These are phyloP conservation scores for Tenthredo mesomela DNA, from an alignment of 2,888 invertebrate species.

Conservation along the genomic window DNA sequence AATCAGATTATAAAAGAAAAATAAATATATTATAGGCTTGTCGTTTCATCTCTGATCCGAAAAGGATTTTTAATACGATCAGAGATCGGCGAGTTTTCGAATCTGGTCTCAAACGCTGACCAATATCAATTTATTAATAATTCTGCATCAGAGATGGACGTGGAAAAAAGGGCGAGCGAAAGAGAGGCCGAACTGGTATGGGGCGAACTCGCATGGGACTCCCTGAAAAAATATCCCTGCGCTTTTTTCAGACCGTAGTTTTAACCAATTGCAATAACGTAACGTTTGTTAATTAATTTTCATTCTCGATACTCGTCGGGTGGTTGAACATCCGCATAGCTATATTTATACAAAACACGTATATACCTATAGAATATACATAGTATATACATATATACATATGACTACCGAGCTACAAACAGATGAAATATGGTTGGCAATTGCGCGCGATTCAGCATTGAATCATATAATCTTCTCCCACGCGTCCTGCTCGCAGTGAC, in stretches of 20 bases:
- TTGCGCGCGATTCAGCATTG: slow-evolving; percentile 42
- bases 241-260: neutral
- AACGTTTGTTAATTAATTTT: slow-evolving; percentile 48
- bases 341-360: neutral
- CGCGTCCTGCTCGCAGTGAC: slow-evolving; percentile 35
- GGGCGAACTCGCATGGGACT: neutral
- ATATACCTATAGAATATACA: neutral
- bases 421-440: slow-evolving; percentile 50
- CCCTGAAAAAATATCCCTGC: slow-evolving; percentile 1
- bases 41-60: neutral
- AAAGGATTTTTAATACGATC: neutral
- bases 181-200: neutral
- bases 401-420: neutral
- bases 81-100: neutral
- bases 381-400: neutral
- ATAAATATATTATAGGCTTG: neutral
- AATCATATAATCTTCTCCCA: slow-evolving; percentile 47
- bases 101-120: slow-evolving; percentile 30
- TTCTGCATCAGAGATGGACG: neutral
- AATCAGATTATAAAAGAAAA: neutral
- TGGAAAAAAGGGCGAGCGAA: slow-evolving; percentile 2
- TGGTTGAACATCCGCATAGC: slow-evolving; percentile 14
- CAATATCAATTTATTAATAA: slow-evolving; percentile 42
- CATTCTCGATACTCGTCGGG: slow-evolving; percentile 29
- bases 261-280: slow-evolving; percentile 41